A percentile compares a stretch with the other conserved stretches of the same genome.
Evolutionary conservation across 64 coral and sea anemone genomes (phyloP).

Genomic region (Cladopsammia gracilis): DNA sequence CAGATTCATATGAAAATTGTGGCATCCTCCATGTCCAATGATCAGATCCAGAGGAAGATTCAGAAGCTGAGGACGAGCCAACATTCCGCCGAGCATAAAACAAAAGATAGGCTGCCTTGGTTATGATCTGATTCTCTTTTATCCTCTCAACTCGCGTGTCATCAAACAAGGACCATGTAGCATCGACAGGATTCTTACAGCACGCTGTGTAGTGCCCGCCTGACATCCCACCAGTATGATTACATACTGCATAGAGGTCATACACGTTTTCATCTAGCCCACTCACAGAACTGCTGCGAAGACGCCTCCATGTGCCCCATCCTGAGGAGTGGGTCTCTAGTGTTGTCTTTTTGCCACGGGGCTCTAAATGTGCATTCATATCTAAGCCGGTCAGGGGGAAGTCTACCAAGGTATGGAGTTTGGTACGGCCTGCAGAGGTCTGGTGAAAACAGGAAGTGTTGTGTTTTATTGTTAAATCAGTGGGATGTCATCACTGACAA

Average conservation of each 20-base stretch:
- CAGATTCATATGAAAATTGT: slow-evolving; percentile 78
- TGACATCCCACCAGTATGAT: slow-evolving; percentile 91
- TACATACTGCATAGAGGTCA: slow-evolving; percentile 94
- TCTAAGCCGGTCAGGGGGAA: slow-evolving; percentile 79
- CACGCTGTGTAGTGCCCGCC: slow-evolving; percentile 93
- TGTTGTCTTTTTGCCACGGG: slow-evolving; percentile 55
- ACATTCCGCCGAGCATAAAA: slow-evolving; percentile 86
- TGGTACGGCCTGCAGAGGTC: slow-evolving; percentile 81
- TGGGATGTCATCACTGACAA: neutral
- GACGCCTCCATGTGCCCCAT: slow-evolving; percentile 78
- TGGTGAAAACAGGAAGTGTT: neutral
- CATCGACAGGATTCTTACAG: slow-evolving; percentile 91
- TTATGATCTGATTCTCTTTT: slow-evolving; percentile 41
- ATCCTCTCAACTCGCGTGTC: slow-evolving; percentile 82
- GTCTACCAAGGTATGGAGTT: slow-evolving; percentile 88
- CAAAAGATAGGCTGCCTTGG: slow-evolving; percentile 90
- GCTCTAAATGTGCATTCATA: slow-evolving; percentile 87
- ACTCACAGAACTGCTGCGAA: slow-evolving; percentile 23
- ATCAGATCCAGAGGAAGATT: slow-evolving; percentile 72
- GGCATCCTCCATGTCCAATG: slow-evolving; percentile 90
- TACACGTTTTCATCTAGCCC: slow-evolving; percentile 82
- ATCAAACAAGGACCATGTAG: slow-evolving; percentile 84
- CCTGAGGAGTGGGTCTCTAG: slow-evolving; percentile 39
- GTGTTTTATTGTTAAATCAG: neutral
- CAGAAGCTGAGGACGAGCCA: slow-evolving; percentile 70